phyloP scores from a whole-genome alignment of 2,113 vertebrate genomes.

The Sceloporus tristichus region DNA sequence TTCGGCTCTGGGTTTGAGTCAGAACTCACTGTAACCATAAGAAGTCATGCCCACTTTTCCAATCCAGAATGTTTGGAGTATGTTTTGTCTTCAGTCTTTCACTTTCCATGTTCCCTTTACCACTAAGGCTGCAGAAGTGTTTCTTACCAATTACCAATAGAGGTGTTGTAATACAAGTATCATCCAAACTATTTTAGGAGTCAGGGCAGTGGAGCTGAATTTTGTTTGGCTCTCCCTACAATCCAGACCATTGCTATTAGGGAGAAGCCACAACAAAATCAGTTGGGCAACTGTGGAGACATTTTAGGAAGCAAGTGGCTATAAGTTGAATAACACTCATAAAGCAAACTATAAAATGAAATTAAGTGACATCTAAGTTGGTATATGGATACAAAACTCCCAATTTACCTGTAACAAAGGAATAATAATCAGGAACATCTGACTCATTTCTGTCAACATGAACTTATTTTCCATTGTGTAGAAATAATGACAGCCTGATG shows the following conservation, averaged over 20 bases:
- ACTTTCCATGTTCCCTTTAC: too few relatives aligned
- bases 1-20: too few relatives aligned
- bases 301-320: neutral
- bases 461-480: neutral
- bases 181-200: conserved; percentile 13
- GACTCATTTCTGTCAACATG: conserved; percentile 1
- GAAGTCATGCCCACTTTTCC: too few relatives aligned
- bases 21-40: too few relatives aligned
- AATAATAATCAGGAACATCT: neutral
- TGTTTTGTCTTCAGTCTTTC: neutral
- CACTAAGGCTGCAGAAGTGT: too few relatives aligned
- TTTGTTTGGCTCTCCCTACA: conserved; percentile 11
- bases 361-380: neutral
- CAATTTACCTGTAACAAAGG: neutral
- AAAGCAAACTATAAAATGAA: neutral
- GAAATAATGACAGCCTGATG: conserved; percentile 15
- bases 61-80: too few relatives aligned
- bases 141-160: neutral
- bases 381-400: neutral
- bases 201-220: neutral
- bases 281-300: neutral
- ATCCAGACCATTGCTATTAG: conserved; percentile 15
- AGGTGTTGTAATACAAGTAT: neutral
- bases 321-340: neutral
- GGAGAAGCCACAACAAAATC: neutral